Base-by-base conservation (phyloP, 1,140 invertebrate genomes). In the Stenopsyche tienmushanensis region DNA sequence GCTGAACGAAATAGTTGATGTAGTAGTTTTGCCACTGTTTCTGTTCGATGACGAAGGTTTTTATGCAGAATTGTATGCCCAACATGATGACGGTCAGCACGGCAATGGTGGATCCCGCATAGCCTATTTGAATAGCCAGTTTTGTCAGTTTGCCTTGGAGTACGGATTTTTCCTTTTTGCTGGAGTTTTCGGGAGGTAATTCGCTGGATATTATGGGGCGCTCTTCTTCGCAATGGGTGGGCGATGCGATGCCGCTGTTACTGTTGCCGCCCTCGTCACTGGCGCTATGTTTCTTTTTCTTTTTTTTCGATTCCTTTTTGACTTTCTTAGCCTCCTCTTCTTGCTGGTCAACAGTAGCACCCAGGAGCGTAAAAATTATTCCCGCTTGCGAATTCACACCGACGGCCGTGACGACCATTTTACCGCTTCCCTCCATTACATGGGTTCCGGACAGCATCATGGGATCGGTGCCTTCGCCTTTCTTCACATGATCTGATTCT, bases 71-170 rank as follows among this genome's bases (percentile, higher is more conserved):
- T 72, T 89, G 86, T 71, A 91, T 83, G 69, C 91, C 84, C 67
- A 94, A 83, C 74, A 95, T 91, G 54, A 93, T 76, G 41, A 95
- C 91, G 20, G 92, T 94, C 49, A 93, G 80, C n/a, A 90, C 85
- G 71, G 92, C 92, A 72, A 95, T 91, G 42, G 88, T 87, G 55
- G 91, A 93, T 76, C 91, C 91, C 71, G 88, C 90, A 81, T 95
- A 94, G 71, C 92, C 92, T 74, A 95, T 95, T 77, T 95, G 91
- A 74, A 94, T 94, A 53, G 92, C 91, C 60, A 94, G 82, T 79
- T 92, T 92, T 24, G 92, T 94, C 17, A 95, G 83, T 80, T 95
- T 95, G 21, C 89, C 89, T 79, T 95, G 92, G 2, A 95, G 81
- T 20, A 95, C 91, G 65, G 90, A 93, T 66, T 85, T 84, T 63